A percentile compares a stretch with the other conserved stretches of the same genome.
Evolutionary conservation across 2,797 vertebrate genomes (phyloP).

Genomic region (Momotus momota): DNA sequence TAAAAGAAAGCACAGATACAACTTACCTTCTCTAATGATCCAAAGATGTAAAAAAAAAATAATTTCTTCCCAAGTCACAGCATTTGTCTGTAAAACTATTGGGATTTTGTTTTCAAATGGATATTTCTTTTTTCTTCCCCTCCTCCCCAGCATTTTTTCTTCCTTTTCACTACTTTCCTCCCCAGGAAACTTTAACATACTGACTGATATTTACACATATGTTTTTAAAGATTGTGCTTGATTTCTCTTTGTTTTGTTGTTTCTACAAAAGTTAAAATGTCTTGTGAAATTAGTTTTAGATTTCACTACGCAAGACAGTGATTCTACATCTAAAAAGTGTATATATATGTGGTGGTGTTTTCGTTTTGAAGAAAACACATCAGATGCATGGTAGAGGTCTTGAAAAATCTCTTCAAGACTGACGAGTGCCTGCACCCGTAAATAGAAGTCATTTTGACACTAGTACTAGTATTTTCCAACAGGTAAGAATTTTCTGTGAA

Average conservation of each 20-base stretch:
- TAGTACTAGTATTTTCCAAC: neutral
- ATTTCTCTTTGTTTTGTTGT: neutral
- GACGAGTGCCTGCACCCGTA: neutral
- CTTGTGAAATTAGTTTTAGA: neutral
- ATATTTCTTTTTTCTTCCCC: too few species aligned
- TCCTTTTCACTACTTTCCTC: neutral
- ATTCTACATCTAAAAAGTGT: neutral
- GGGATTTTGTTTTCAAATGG: neutral
- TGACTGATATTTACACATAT: neutral
- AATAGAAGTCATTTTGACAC: neutral
- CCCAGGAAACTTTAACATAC: neutral
- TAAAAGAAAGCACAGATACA: neutral
- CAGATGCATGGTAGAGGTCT: neutral
- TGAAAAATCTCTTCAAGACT: neutral
- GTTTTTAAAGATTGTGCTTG: neutral
- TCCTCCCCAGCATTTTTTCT: neutral
- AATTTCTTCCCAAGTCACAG: neutral
- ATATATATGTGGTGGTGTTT: neutral
- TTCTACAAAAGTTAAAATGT: neutral
- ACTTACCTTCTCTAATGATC: neutral
- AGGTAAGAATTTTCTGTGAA: neutral
- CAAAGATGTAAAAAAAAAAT: neutral
- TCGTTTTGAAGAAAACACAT: neutral
- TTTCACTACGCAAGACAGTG: neutral
- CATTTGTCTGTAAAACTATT: neutral